phyloP scores from a whole-genome alignment of 2,888 invertebrate genomes.

The Autographa pulchrina region DNA sequence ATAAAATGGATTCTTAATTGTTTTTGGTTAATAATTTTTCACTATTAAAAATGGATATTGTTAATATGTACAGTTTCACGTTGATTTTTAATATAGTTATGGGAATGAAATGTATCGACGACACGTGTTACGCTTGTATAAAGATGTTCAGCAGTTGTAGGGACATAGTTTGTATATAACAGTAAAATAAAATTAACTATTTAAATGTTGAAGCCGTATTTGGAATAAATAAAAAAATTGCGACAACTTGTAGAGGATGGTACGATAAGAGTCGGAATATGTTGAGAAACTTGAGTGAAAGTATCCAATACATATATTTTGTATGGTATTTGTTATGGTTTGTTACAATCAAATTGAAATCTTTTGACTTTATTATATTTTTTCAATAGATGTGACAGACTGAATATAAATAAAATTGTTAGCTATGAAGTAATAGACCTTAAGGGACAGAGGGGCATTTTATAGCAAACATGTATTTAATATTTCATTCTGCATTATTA shows the following conservation, averaged over 20 bases:
- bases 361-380: constrained; percentile 1
- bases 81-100: constrained; percentile 54
- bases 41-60: constrained; percentile 49
- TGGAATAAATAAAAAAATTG: constrained; percentile 46
- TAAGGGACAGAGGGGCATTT: constrained; percentile 9
- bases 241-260: constrained; percentile 55
- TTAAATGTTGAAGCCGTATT: constrained; percentile 57
- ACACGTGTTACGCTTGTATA: constrained; percentile 49
- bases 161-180: constrained; percentile 59
- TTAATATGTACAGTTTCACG: constrained; percentile 61
- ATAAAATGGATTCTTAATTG: constrained; percentile 32
- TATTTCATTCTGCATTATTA: constrained; percentile 2
- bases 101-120: constrained; percentile 43
- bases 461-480: not conserved
- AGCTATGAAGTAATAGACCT: constrained; percentile 26
- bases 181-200: constrained; percentile 44
- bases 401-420: constrained; percentile 49
- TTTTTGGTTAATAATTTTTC: constrained; percentile 35
- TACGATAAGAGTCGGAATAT: constrained; percentile 31
- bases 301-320: constrained; percentile 5
- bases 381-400: constrained; percentile 43
- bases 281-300: constrained; percentile 20
- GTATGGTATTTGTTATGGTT: constrained; percentile 6
- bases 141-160: constrained; percentile 57
- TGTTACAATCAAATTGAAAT: constrained; percentile 1